Percentiles rank a stretch among this genome's conserved stretches.
phyloP scores from a whole-genome alignment of 2,888 invertebrate genomes.

The Argyresthia albistria region DNA sequence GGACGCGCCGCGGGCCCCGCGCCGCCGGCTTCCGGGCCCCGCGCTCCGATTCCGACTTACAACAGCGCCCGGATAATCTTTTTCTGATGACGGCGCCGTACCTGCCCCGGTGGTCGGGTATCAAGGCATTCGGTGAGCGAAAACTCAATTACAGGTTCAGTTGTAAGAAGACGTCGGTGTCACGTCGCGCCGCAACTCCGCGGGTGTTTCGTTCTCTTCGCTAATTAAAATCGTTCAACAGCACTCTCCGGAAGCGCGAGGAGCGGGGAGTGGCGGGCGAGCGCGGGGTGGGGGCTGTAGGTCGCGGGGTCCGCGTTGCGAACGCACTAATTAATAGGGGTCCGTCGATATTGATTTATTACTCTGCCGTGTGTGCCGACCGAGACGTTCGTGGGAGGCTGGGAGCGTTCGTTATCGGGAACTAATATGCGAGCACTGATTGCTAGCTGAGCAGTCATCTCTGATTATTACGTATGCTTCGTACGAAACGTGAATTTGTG shows the following conservation, averaged over 20 bases:
- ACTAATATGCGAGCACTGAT: not conserved
- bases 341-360: constrained; percentile 67
- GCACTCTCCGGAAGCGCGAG: constrained; percentile 19
- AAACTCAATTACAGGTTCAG: not conserved
- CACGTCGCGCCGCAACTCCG: constrained; percentile 6
- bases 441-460: too few species aligned
- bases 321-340: constrained; percentile 72
- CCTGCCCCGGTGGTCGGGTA: not conserved
- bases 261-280: constrained; percentile 12
- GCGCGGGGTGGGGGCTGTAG: constrained; percentile 21
- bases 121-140: not conserved
- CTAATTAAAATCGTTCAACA: constrained; percentile 65
- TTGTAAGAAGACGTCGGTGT: not conserved
- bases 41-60: constrained; percentile 48
- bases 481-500: too few species aligned
- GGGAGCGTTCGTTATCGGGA: not conserved
- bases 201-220: constrained; percentile 16
- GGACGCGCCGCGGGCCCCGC: constrained; percentile 49
- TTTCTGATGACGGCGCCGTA: constrained; percentile 50
- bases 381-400: not conserved
- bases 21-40: constrained; percentile 49
- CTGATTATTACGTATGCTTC: too few species aligned
- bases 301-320: constrained; percentile 36
- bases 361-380: not conserved
- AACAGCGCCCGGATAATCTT: constrained; percentile 60